These are phyloP conservation scores for Apodemia mormo DNA, from an alignment of 2,888 invertebrate species.

Conservation along the genomic window DNA sequence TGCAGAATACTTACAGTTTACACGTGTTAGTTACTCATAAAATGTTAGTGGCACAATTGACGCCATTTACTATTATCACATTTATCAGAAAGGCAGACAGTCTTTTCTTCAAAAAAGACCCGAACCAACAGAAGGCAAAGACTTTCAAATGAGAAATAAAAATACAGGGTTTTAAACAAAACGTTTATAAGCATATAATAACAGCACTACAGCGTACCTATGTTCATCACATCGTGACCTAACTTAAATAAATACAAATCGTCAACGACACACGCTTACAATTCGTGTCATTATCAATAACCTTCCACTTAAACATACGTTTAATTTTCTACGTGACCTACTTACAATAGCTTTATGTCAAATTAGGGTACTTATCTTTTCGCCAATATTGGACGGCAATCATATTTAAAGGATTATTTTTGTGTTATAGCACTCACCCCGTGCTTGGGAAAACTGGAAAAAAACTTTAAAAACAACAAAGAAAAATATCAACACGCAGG, in stretches of 20 bases:
- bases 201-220: slow-evolving; percentile 49
- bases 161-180: slow-evolving; percentile 50
- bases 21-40: too few relatives aligned
- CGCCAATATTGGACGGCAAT: slow-evolving; percentile 23
- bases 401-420: background rate
- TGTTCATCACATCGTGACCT: background rate
- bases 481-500: too few relatives aligned
- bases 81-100: too few relatives aligned
- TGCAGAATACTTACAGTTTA: too few relatives aligned
- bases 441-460: too few relatives aligned
- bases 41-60: too few relatives aligned
- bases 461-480: too few relatives aligned
- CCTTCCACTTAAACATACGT: slow-evolving; percentile 1
- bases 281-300: slow-evolving; percentile 8
- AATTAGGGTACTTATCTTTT: slow-evolving; percentile 14
- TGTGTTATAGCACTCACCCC: too few relatives aligned
- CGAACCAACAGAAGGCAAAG: too few relatives aligned
- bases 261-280: slow-evolving; percentile 28
- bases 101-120: too few relatives aligned
- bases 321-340: background rate
- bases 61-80: too few relatives aligned
- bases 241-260: slow-evolving; percentile 41
- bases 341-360: background rate
- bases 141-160: background rate
- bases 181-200: slow-evolving; percentile 65